Percentiles rank a stretch among this genome's conserved stretches.
These are phyloP conservation scores for Oxystoma pomonae DNA, from an alignment of 2,888 invertebrate genomes.

Conservation along the genomic window DNA sequence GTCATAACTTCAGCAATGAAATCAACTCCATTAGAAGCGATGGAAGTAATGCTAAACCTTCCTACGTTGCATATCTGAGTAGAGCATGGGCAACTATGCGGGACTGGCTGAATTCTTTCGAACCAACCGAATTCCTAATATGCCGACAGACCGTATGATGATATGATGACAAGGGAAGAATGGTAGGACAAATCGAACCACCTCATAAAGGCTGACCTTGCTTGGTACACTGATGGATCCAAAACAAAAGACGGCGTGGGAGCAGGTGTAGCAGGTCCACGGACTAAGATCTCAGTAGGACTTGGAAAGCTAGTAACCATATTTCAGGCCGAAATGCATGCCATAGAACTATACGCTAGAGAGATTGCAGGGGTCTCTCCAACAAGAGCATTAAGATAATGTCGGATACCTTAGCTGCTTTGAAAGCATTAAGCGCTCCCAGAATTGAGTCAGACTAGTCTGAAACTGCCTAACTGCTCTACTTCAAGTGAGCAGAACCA, in stretches of 20 bases:
- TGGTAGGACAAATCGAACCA: not conserved
- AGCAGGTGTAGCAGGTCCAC: not conserved
- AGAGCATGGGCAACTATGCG: not conserved
- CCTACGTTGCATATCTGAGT: not conserved
- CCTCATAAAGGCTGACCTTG: not conserved
- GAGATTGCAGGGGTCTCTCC: not conserved
- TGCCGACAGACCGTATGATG: not conserved
- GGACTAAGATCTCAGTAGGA: not conserved
- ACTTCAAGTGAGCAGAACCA: not conserved
- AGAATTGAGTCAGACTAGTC: not conserved
- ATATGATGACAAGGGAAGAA: not conserved
- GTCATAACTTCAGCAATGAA: not conserved
- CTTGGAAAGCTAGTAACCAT: not conserved
- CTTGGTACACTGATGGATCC: not conserved
- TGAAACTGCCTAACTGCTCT: not conserved
- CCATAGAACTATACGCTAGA: not conserved
- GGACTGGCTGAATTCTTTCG: not conserved
- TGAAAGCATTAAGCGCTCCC: not conserved
- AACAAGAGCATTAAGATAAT: not conserved
- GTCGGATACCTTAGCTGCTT: not conserved
- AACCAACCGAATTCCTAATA: not conserved
- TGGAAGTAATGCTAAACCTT: not conserved
- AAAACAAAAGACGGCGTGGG: not conserved
- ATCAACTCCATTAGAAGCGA: not conserved
- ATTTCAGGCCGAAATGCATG: not conserved